A percentile compares a stretch with the other conserved stretches of the same genome.
phyloP scores from a whole-genome alignment of 2,888 invertebrate species.

The Lymantria monacha region DNA sequence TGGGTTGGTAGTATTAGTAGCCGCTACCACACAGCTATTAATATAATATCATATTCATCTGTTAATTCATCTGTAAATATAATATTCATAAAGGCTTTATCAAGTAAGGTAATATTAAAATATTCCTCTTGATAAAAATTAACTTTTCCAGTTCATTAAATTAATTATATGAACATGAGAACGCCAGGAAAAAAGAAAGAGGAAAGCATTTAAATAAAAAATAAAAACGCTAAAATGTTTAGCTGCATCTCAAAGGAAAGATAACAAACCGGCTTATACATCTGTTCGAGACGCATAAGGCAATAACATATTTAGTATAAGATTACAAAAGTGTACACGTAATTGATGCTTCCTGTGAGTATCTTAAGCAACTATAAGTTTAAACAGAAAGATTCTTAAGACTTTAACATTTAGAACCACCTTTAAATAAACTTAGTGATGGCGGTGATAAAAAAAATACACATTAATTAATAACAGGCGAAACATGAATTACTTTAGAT shows the following conservation, averaged over 20 bases:
- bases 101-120: not conserved
- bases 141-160: not conserved
- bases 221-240: slow-evolving; percentile 24
- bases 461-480: no score
- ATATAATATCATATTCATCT: no score
- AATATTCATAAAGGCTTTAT: no score
- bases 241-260: slow-evolving; percentile 17
- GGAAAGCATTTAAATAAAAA: slow-evolving; percentile 5
- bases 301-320: slow-evolving; percentile 20
- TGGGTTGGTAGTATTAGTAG: no score
- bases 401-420: not conserved
- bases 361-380: not conserved
- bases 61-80: no score
- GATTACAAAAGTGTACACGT: slow-evolving; percentile 18
- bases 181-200: not conserved
- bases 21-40: no score
- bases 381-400: slow-evolving; percentile 10
- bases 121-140: not conserved
- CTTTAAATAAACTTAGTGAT: no score
- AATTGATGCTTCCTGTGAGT: slow-evolving; percentile 9
- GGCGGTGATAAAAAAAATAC: no score
- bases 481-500: no score
- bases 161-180: slow-evolving; percentile 1
- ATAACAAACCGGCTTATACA: slow-evolving; percentile 22
- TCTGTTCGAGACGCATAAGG: slow-evolving; percentile 17